Conservation (phyloP, 2,888 invertebrate genomes). For the Cephus nigrinus region DNA sequence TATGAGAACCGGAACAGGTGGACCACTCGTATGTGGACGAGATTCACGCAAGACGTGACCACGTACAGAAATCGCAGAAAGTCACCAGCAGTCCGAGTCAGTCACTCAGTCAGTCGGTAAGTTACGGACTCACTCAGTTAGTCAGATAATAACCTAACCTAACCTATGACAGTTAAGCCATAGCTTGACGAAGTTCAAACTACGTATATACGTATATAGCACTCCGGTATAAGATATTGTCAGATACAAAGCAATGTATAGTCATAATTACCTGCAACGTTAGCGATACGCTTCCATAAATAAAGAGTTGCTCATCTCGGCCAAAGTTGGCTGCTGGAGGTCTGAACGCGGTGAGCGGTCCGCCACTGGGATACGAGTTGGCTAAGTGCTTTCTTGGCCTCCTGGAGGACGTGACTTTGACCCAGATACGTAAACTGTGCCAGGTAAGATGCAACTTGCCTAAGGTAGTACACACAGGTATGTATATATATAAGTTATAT, state of each 20-base stretch:
- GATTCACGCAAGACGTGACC: constrained; percentile 47
- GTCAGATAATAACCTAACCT: not conserved
- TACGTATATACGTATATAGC: not conserved
- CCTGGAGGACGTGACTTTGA: constrained; percentile 65
- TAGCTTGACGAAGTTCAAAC: not conserved
- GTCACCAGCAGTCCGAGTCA: not conserved
- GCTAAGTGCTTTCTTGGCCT: constrained; percentile 58
- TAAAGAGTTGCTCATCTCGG: constrained; percentile 55
- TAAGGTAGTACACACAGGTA: constrained; percentile 27
- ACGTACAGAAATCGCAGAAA: constrained; percentile 44
- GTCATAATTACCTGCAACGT: not conserved
- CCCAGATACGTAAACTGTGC: constrained; percentile 58
- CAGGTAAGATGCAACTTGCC: constrained; percentile 44
- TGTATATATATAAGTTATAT: constrained; percentile 1
- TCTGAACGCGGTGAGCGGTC: constrained; percentile 28
- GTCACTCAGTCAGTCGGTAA: not conserved
- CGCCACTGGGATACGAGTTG: constrained; percentile 32
- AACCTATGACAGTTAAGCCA: not conserved
- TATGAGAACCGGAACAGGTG: constrained; percentile 61
- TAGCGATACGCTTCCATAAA: constrained; percentile 46
- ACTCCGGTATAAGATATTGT: not conserved
- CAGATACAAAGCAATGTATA: not conserved
- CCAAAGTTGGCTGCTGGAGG: constrained; percentile 51
- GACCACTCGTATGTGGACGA: constrained; percentile 31
- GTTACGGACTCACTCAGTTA: not conserved